Evolutionary conservation across 2,113 vertebrate genomes (phyloP).

Genomic region (Gallinago jamesoni): DNA sequence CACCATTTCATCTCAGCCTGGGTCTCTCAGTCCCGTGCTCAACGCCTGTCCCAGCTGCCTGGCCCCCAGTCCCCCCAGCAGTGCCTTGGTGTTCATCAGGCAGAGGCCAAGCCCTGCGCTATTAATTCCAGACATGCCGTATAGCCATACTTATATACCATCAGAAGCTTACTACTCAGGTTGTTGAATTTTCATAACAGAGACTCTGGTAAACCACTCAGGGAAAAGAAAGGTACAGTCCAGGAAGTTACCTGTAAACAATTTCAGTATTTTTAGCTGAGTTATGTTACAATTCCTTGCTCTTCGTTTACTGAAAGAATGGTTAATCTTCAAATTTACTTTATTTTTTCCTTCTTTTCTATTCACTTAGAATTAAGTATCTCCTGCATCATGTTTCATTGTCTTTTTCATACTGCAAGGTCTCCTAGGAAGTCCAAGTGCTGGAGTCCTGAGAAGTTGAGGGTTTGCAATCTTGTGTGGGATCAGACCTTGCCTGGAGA

Average conservation of each 20-base stretch:
- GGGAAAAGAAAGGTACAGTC: not conserved
- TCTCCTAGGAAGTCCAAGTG: not conserved
- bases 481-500: not conserved
- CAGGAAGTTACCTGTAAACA: not conserved
- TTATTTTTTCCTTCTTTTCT: not conserved
- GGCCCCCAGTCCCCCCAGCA: not conserved
- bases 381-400: not conserved
- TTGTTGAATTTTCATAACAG: not conserved
- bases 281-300: not conserved
- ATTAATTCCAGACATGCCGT: not conserved
- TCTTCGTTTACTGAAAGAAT: not conserved
- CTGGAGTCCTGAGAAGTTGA: not conserved
- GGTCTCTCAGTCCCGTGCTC: not conserved
- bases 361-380: not conserved
- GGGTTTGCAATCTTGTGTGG: not conserved
- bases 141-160: not conserved
- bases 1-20: not conserved
- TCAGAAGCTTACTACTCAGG: not conserved
- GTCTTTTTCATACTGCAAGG: not conserved
- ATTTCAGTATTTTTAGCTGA: not conserved
- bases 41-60: not conserved
- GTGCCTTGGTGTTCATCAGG: not conserved
- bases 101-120: accelerated
- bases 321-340: not conserved
- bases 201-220: not conserved